phyloP scores from a whole-genome alignment of 2,797 vertebrate species.

The Paguma larvata region DNA sequence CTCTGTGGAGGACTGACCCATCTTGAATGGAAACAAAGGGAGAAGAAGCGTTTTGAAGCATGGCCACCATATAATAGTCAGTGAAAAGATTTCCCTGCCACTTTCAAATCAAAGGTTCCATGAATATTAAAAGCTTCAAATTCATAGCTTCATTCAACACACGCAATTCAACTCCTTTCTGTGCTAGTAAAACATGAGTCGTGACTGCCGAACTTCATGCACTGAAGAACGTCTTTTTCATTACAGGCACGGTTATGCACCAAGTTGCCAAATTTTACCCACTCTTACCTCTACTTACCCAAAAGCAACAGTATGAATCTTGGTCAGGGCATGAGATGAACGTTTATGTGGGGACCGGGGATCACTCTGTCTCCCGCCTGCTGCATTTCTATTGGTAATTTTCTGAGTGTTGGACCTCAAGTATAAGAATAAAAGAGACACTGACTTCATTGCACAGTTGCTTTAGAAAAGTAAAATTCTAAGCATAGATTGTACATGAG shows the following conservation, averaged over 20 bases:
- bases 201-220: neutral
- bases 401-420: neutral
- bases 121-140: neutral
- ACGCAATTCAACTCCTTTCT: neutral
- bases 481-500: neutral
- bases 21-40: neutral
- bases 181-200: neutral
- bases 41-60: neutral
- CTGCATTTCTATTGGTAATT: neutral
- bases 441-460: neutral
- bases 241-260: neutral
- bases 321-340: neutral
- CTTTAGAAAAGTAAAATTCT: constrained; percentile 42
- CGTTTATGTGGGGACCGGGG: rapidly evolving
- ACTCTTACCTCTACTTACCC: neutral
- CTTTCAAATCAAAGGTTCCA: neutral
- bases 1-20: neutral
- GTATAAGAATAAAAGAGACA: neutral
- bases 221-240: neutral
- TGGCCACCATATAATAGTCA: neutral
- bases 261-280: neutral
- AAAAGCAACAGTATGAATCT: neutral
- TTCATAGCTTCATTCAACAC: neutral
- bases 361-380: neutral
- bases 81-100: neutral